A percentile compares a stretch with the other conserved stretches of the same genome.
phyloP scores from a whole-genome alignment of 2,888 invertebrate genomes.

The Orgyia antiqua region DNA sequence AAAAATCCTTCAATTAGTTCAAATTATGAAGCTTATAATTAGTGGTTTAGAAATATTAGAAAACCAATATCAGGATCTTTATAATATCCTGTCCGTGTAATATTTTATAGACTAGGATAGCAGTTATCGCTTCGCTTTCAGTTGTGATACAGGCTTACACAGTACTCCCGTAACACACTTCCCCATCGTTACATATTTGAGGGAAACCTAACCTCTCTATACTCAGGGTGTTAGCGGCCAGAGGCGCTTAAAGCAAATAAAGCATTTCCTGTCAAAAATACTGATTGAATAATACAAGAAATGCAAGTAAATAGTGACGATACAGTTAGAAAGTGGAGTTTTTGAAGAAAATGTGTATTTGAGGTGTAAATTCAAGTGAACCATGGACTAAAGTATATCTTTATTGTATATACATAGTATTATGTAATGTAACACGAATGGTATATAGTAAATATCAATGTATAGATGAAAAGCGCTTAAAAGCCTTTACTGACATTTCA shows the following conservation, averaged over 20 bases:
- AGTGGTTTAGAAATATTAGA: no score
- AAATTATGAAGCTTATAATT: no score
- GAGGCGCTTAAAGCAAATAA: slow-evolving; percentile 21
- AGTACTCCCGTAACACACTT: slow-evolving; percentile 15
- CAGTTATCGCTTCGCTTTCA: background rate
- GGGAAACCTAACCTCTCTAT: slow-evolving; percentile 15
- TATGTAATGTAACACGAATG: slow-evolving; percentile 2
- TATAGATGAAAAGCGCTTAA: background rate
- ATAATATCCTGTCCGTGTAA: no score
- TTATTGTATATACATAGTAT: slow-evolving; percentile 3
- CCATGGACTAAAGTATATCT: slow-evolving; percentile 2
- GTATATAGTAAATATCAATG: background rate
- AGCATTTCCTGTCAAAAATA: slow-evolving; percentile 30
- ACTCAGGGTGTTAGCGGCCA: slow-evolving; percentile 9
- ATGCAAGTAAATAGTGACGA: slow-evolving; percentile 18
- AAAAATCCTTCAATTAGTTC: no score
- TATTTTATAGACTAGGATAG: no score
- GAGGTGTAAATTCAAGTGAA: slow-evolving; percentile 10
- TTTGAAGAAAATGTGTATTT: slow-evolving; percentile 5
- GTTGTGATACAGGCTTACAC: slow-evolving; percentile 4
- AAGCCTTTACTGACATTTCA: no score
- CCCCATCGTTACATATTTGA: slow-evolving; percentile 22
- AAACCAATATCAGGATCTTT: background rate
- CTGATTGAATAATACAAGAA: slow-evolving; percentile 26
- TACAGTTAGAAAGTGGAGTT: slow-evolving; percentile 22